Evolutionary conservation across 2,888 invertebrate species (phyloP).

Genomic region (Aromia moschata): DNA sequence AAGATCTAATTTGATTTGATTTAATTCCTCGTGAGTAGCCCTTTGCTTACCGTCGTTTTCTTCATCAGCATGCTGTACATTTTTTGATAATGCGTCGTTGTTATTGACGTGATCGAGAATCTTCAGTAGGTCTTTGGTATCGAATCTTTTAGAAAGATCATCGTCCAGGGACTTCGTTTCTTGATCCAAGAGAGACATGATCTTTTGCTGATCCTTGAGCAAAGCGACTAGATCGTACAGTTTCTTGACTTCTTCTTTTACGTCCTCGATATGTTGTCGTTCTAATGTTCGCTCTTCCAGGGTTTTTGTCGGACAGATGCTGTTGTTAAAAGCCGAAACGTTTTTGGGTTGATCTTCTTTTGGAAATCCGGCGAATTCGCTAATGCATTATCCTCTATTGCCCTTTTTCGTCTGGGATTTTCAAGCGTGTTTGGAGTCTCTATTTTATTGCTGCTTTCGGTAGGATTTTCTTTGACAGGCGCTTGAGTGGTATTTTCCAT

Average conservation of each 20-base stretch:
- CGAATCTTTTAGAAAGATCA: constrained; percentile 26
- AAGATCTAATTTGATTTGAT: constrained; percentile 41
- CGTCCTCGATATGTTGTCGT: constrained; percentile 44
- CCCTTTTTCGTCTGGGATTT: constrained; percentile 7
- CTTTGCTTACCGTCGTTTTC: constrained; percentile 17
- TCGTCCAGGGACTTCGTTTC: constrained; percentile 25
- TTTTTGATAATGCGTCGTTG: constrained; percentile 14
- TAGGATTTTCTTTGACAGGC: constrained; percentile 7
- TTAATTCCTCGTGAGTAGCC: constrained; percentile 36
- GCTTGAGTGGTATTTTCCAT: constrained; percentile 11
- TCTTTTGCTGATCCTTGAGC: constrained; percentile 55
- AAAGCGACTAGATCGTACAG: constrained; percentile 53
- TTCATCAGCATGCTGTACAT: constrained; percentile 15
- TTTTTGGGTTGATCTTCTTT: too few species aligned
- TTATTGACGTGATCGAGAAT: constrained; percentile 34
- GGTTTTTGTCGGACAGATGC: constrained; percentile 22
- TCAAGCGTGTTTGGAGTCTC: too few species aligned
- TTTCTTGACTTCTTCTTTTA: constrained; percentile 55
- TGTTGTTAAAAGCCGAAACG: not conserved
- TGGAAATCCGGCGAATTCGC: too few species aligned
- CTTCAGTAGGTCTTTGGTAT: constrained; percentile 28
- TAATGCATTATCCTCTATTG: not conserved
- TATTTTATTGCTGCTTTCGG: too few species aligned
- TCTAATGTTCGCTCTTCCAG: constrained; percentile 34
- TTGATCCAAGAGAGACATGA: constrained; percentile 48